Base-by-base conservation (phyloP, 2,888 invertebrate species). In the Hirtodrosophila trivittata region DNA sequence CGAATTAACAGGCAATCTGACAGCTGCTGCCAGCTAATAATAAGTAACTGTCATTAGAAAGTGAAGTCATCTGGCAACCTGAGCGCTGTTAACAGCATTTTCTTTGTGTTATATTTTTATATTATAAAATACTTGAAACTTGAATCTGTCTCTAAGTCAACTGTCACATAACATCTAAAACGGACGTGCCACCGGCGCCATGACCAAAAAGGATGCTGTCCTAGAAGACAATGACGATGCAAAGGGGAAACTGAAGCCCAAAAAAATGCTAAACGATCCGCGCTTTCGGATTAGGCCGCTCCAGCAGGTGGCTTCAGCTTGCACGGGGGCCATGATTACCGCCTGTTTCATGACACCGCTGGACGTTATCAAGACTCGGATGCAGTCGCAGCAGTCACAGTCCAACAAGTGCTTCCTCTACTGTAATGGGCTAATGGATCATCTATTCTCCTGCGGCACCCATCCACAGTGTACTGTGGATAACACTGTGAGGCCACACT, bases 371-470 rank as follows among this genome's bases (percentile, higher is more conserved):
- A 99, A 99, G 93, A 98, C 98, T 66, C 93, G 99, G 43, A 92
- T 99, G 46, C 99, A 99, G 92, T 95, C 97, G 3, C 99, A 99
- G 90, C 96, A 97, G 86, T 96, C 97, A 84, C 94, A 95, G 3
- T 94, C 94, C 9, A 95, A 96, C 80, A 96, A 95, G 91, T 98
- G 98, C 90, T 99, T 97, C 89, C 91, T 99, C 9, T 99, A 98
- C 90, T 97, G 98, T 89, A 99, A 99, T 92, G 99, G 99, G 0
- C 92, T 99, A n/a, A 99, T 99, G 98, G 99, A 99, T 91, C 98
- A 99, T 89, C 91, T 98, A 25, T 99, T 98, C 89, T 94, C 95
- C n/a, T 97, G 97, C 91, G 92, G 93, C 10, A 88, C 91, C 1
- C 87, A 88, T 6, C 25, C 3, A 25, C 25, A 56, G 0, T 12